phyloP scores from a whole-genome alignment of 2,113 vertebrate species.

The Brachirus orientalis region DNA sequence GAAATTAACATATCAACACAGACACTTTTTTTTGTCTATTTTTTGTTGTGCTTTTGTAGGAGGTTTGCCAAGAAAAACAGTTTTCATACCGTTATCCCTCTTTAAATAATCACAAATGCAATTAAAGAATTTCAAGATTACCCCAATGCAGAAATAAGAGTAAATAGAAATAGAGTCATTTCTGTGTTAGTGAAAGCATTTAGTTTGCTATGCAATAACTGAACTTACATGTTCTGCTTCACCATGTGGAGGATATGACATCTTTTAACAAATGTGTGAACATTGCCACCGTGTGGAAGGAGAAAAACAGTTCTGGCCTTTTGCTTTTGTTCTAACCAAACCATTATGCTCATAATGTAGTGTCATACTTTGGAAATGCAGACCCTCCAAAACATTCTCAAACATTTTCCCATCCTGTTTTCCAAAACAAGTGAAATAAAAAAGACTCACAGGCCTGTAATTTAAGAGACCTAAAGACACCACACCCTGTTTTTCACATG shows the following conservation, averaged over 20 bases:
- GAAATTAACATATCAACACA: no score
- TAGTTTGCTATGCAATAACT: no score
- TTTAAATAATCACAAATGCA: no score
- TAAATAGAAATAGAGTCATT: no score
- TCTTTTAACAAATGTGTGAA: conserved; percentile 2
- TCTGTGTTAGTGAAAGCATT: no score
- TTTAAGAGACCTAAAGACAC: background rate
- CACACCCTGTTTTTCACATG: conserved; percentile 25
- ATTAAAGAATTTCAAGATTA: no score
- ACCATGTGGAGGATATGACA: background rate
- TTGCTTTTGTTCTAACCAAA: conserved; percentile 12
- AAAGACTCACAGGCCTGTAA: background rate
- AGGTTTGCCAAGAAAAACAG: no score
- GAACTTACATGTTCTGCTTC: no score
- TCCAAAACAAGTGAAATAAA: conserved; percentile 5
- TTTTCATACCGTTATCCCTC: no score
- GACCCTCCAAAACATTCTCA: background rate
- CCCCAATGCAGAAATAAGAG: no score
- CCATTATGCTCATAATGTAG: background rate
- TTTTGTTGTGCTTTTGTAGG: no score
- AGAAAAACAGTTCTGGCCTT: background rate
- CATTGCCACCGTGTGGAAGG: conserved; percentile 51
- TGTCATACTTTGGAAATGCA: background rate
- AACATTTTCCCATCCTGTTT: background rate
- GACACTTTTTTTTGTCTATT: no score